These are phyloP conservation scores for Tokudaia muenninki DNA, from an alignment of 2,797 vertebrate species.

Conservation along the genomic window DNA sequence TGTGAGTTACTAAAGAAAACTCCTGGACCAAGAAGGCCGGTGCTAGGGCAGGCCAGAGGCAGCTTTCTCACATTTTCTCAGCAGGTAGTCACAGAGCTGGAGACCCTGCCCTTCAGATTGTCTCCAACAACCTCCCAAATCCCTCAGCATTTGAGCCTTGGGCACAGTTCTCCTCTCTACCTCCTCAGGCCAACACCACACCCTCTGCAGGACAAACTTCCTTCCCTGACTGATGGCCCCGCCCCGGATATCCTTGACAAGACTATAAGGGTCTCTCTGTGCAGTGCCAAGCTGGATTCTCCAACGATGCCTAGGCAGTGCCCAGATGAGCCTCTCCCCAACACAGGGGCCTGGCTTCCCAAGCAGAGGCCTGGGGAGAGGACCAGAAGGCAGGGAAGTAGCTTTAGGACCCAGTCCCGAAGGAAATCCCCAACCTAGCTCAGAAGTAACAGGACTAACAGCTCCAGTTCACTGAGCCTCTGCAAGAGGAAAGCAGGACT, in stretches of 20 bases:
- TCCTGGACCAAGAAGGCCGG: not conserved
- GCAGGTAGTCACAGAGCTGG: not conserved
- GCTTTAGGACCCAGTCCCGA: not conserved
- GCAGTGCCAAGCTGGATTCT: not conserved
- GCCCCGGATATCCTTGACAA: slow-evolving; percentile 16
- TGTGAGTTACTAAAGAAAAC: not conserved
- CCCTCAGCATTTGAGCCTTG: not conserved
- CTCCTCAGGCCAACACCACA: not conserved
- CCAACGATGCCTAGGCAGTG: not conserved
- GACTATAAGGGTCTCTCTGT: not conserved
- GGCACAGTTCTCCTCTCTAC: not conserved
- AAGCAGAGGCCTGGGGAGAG: too few relatives aligned
- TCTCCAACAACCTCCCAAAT: not conserved
- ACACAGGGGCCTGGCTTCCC: not conserved
- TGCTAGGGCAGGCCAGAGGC: not conserved
- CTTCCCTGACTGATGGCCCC: not conserved
- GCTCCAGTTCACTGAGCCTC: not conserved
- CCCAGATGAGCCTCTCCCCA: not conserved
- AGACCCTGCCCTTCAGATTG: not conserved
- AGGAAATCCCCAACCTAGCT: not conserved
- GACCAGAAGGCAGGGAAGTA: not conserved
- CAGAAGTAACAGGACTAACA: not conserved
- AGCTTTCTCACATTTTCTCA: not conserved
- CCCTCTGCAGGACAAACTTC: slow-evolving; percentile 41
- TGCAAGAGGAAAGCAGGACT: not conserved